Percentiles rank a stretch among this genome's conserved stretches.
Evolutionary conservation across 2,113 vertebrate genomes (phyloP).

Genomic region (Pelmatolapia mariae): DNA sequence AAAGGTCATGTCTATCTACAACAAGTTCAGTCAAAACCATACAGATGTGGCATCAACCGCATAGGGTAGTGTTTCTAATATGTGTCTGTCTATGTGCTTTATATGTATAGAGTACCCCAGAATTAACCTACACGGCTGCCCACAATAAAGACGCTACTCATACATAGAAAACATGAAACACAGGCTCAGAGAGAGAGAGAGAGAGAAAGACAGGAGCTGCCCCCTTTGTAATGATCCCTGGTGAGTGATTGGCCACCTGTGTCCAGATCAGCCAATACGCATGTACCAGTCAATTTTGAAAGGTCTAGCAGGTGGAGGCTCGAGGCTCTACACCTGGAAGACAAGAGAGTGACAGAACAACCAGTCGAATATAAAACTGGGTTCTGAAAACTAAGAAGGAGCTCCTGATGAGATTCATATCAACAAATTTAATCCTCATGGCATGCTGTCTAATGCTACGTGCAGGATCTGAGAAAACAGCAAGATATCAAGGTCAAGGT

Average conservation of each 20-base stretch:
- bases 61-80: not conserved
- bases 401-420: not conserved
- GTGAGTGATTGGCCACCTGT: not conserved
- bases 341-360: not conserved
- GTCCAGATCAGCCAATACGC: not conserved
- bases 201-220: rapidly evolving
- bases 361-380: rapidly evolving
- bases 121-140: not conserved
- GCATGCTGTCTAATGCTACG: not conserved
- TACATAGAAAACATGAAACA: not conserved
- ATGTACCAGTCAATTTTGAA: not conserved
- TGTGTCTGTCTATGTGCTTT: not conserved
- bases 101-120: not conserved
- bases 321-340: rapidly evolving
- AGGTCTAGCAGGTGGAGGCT: not conserved
- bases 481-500: too few relatives aligned
- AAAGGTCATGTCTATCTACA: not conserved
- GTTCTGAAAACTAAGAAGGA: not conserved
- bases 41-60: rapidly evolving
- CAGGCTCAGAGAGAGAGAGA: too few relatives aligned
- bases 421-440: not conserved
- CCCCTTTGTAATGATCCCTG: not conserved
- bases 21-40: not conserved
- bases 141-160: rapidly evolving
- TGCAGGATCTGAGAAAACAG: not conserved